Evolutionary conservation across 2,797 vertebrate species (phyloP).

Genomic region (Poecilia gillii): DNA sequence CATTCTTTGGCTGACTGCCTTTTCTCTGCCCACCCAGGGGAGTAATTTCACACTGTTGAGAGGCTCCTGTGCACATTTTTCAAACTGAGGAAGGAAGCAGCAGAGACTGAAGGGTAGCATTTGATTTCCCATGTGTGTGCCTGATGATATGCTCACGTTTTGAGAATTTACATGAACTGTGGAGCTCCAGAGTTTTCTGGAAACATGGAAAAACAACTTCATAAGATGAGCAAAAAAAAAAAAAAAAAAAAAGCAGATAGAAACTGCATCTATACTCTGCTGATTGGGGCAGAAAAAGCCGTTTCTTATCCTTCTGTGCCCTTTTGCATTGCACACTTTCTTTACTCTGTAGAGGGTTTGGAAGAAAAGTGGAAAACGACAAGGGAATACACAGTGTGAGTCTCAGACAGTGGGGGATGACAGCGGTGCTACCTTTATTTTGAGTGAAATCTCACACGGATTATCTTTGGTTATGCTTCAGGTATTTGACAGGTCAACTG

Average conservation of each 20-base stretch:
- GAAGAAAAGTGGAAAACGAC: conserved; percentile 22
- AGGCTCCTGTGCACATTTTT: conserved; percentile 68
- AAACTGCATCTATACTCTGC: conserved; percentile 43
- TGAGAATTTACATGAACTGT: conserved; percentile 58
- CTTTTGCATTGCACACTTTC: conserved; percentile 32
- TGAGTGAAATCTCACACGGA: conserved; percentile 57
- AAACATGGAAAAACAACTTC: conserved; percentile 46
- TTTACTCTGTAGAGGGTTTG: conserved; percentile 16
- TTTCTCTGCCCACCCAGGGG: conserved; percentile 72
- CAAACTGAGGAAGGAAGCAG: conserved; percentile 66
- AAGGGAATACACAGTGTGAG: conserved; percentile 24
- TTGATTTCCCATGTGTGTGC: conserved; percentile 73
- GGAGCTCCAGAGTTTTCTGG: conserved; percentile 47
- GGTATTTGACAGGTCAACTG: conserved; percentile 67
- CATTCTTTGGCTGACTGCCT: conserved; percentile 72
- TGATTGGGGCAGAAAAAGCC: conserved; percentile 46
- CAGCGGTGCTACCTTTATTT: conserved; percentile 43
- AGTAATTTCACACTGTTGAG: conserved; percentile 72
- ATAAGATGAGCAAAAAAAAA: conserved; percentile 22
- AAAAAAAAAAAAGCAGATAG: conserved; percentile 24
- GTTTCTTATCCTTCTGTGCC: conserved; percentile 38
- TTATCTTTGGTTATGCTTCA: conserved; percentile 59
- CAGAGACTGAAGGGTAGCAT: conserved; percentile 62
- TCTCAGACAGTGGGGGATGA: conserved; percentile 29
- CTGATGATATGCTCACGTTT: conserved; percentile 64